Evolutionary conservation across 1,140 invertebrate genomes (phyloP).

Genomic region (Bombus cullumanus): DNA sequence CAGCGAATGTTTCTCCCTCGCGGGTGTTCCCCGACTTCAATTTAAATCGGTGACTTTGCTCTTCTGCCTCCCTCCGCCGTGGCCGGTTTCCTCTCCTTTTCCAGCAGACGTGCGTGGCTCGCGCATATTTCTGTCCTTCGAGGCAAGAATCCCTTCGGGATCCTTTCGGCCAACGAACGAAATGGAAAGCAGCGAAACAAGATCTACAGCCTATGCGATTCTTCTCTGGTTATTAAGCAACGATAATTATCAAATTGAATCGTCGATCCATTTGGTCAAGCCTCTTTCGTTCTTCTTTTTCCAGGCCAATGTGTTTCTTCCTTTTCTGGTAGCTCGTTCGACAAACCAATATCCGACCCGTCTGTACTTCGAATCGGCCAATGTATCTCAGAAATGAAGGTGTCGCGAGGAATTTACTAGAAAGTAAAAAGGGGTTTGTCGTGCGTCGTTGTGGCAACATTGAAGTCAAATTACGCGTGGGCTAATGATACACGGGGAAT

Average conservation of each 20-base stretch:
- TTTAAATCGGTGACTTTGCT: conserved; percentile 82
- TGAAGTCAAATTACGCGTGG: not conserved
- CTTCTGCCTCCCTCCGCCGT: conserved; percentile 64
- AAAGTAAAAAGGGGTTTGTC: not conserved
- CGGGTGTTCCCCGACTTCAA: conserved; percentile 78
- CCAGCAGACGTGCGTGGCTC: conserved; percentile 13
- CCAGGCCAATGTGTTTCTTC: not conserved
- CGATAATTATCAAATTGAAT: conserved; percentile 64
- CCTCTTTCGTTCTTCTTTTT: conserved; percentile 40
- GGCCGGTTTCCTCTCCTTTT: conserved; percentile 51
- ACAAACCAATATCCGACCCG: not conserved
- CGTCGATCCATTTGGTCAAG: conserved; percentile 62
- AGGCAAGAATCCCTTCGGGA: conserved; percentile 42
- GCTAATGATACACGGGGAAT: no score
- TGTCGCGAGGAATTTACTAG: not conserved
- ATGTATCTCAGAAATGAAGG: not conserved
- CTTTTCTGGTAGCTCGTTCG: not conserved
- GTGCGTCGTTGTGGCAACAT: not conserved
- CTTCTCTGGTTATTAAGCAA: conserved; percentile 76
- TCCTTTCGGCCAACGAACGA: conserved; percentile 51
- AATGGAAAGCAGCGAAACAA: conserved; percentile 50
- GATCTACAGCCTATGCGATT: conserved; percentile 54
- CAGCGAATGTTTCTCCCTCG: conserved; percentile 72
- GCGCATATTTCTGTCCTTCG: conserved; percentile 49
- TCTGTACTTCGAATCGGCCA: not conserved